Evolutionary conservation across 2,888 invertebrate species (phyloP).

Genomic region (Hoplodrina blanda): DNA sequence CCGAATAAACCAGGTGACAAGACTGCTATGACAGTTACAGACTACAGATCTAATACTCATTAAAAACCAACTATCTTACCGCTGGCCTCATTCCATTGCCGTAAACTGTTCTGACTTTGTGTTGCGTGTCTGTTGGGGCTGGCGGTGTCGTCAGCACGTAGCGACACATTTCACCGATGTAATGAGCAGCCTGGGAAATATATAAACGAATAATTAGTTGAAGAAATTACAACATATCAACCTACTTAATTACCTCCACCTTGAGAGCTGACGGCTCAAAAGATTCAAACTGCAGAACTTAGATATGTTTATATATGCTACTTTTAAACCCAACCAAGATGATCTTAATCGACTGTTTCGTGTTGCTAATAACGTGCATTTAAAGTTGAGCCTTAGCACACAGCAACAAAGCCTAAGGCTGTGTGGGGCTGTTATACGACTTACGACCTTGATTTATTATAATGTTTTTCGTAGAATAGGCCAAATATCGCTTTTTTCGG

Average conservation of each 20-base stretch:
- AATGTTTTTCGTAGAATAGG: not conserved
- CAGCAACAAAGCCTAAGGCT: not conserved
- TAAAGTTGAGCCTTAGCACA: not conserved
- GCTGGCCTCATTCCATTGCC: conserved; percentile 98
- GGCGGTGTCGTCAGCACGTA: conserved; percentile 94
- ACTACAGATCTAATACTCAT: no score
- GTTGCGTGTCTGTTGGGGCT: conserved; percentile 93
- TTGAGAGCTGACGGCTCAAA: not conserved
- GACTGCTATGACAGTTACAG: no score
- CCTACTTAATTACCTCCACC: not conserved
- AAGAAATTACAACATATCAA: not conserved
- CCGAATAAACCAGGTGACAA: no score
- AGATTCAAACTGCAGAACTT: not conserved
- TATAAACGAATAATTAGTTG: not conserved
- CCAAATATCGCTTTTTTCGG: not conserved
- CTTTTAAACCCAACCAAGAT: not conserved
- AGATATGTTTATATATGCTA: not conserved
- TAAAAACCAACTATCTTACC: conserved; percentile 69
- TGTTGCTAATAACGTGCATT: not conserved
- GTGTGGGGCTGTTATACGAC: not conserved
- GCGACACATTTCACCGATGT: conserved; percentile 97
- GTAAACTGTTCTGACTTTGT: conserved; percentile 95
- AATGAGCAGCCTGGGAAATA: conserved; percentile 93
- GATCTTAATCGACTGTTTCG: not conserved
- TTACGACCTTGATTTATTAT: not conserved